Conservation (phyloP, 2,888 invertebrate species). For the Pristionchus fissidentatus region DNA sequence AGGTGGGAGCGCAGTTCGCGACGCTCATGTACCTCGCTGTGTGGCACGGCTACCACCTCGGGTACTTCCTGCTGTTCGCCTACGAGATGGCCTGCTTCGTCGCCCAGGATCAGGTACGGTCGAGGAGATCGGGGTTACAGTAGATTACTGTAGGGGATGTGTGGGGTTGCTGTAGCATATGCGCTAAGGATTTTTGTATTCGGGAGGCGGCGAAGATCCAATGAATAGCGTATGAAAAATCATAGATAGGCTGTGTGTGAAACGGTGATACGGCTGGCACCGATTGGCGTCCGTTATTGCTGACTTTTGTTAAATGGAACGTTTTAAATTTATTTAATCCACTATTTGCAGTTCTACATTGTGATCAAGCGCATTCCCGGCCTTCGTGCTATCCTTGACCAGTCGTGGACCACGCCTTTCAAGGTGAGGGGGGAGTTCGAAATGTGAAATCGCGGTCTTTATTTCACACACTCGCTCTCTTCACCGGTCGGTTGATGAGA, state of each 20-base stretch:
- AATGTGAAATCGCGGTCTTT: background rate
- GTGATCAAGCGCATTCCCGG: slow-evolving; percentile 69
- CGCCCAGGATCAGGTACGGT: slow-evolving; percentile 86
- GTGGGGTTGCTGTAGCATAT: too few species aligned
- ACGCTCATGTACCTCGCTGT: slow-evolving; percentile 90
- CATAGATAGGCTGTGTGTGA: too few species aligned
- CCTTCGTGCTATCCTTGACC: slow-evolving; percentile 61
- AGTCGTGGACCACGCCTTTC: slow-evolving; percentile 59
- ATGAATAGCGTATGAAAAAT: too few species aligned
- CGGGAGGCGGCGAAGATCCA: too few species aligned
- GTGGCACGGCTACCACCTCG: slow-evolving; percentile 95
- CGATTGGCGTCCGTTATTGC: too few species aligned
- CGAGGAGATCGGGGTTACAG: background rate
- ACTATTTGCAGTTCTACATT: slow-evolving; percentile 63
- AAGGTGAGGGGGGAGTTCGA: background rate
- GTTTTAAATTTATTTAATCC: slow-evolving; percentile 15
- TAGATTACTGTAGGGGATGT: background rate
- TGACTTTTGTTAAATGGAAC: background rate
- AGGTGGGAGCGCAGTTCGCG: slow-evolving; percentile 85
- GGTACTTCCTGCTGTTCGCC: slow-evolving; percentile 92
- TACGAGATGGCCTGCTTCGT: slow-evolving; percentile 91
- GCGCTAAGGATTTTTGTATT: too few species aligned
- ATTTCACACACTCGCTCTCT: background rate
- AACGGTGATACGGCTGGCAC: too few species aligned
- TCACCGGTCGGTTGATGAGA: too few species aligned